Percentiles rank a stretch among this genome's conserved stretches.
Conservation (phyloP, 2,113 vertebrate genomes). For the Apus apus region DNA sequence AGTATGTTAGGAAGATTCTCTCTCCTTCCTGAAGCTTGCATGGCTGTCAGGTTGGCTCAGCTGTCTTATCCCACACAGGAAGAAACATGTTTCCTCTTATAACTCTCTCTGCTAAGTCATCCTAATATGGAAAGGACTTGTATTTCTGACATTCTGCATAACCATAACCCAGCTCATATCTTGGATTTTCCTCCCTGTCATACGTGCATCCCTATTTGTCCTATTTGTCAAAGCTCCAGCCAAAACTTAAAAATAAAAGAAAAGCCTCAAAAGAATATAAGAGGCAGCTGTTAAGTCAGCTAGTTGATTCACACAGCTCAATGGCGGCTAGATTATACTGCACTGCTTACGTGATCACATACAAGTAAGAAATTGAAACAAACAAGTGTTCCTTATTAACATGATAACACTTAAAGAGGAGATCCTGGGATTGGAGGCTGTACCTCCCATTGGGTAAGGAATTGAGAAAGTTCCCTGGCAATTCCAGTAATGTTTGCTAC, state of each 20-base stretch:
- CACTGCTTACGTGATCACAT: slow-evolving; percentile 53
- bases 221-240: neutral
- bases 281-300: neutral
- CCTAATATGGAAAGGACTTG: neutral
- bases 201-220: neutral
- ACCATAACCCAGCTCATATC: neutral
- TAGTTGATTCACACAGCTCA: slow-evolving; percentile 10
- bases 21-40: neutral
- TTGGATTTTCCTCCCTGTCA: neutral
- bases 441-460: slow-evolving; percentile 17
- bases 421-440: slow-evolving; percentile 31
- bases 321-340: slow-evolving; percentile 57
- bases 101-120: neutral
- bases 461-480: slow-evolving; percentile 20
- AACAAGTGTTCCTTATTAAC: slow-evolving; percentile 43
- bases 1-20: neutral
- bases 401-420: slow-evolving; percentile 16
- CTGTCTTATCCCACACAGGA: neutral
- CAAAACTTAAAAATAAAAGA: slow-evolving; percentile 14
- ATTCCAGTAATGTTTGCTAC: slow-evolving; percentile 70
- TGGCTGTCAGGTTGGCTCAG: neutral
- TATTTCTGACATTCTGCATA: neutral
- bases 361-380: slow-evolving; percentile 16
- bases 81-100: neutral
- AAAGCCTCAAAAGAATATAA: neutral